These are phyloP conservation scores for Trichosurus vulpecula DNA, from an alignment of 2,797 vertebrate species.

Conservation along the genomic window DNA sequence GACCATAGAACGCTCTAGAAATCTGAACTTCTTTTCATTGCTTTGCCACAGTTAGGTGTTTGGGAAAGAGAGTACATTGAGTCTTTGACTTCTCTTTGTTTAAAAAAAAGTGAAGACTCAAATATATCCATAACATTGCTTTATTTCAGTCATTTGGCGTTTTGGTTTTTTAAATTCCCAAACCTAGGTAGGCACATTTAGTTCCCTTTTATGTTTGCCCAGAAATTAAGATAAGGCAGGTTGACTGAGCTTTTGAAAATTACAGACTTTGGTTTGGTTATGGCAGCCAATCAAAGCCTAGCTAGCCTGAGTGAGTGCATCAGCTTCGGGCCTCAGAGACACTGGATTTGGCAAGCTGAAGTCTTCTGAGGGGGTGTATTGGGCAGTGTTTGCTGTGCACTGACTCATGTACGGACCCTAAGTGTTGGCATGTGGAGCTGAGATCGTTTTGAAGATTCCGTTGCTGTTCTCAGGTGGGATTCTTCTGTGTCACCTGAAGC, in stretches of 20 bases:
- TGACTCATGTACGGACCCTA: background rate
- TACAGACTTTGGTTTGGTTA: background rate
- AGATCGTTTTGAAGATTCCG: background rate
- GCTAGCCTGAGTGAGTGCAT: background rate
- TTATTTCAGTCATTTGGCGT: background rate
- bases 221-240: background rate
- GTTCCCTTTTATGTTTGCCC: background rate
- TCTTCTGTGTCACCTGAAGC: background rate
- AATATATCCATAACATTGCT: background rate
- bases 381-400: background rate
- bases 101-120: background rate
- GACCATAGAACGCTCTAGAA: background rate
- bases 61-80: background rate
- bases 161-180: background rate
- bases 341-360: background rate
- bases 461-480: background rate
- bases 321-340: background rate
- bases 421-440: background rate
- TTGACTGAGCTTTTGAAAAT: background rate
- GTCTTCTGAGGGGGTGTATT: background rate
- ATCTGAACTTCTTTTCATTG: background rate
- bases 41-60: background rate
- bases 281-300: background rate
- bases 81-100: background rate
- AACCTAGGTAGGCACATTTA: background rate